A percentile compares a stretch with the other conserved stretches of the same genome.
Conservation (phyloP, 2,113 vertebrate genomes). For the Glareola pratincola region DNA sequence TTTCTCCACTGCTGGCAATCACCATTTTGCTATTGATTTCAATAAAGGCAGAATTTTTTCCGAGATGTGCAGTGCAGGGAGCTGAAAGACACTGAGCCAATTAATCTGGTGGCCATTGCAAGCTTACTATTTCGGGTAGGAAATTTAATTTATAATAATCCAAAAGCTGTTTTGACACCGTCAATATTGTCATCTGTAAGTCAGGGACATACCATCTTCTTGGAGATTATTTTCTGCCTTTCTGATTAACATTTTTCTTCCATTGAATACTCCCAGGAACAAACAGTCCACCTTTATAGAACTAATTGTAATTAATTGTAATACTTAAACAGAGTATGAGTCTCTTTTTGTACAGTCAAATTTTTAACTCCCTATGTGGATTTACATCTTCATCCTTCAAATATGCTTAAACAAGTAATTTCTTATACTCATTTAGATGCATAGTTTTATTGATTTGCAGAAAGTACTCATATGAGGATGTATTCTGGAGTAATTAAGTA, state of each 20-base stretch:
- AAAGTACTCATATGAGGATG: not conserved
- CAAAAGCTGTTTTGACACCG: not conserved
- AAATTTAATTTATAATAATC: not conserved
- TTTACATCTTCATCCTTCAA: not conserved
- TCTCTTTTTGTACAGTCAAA: not conserved
- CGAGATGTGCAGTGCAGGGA: accelerated
- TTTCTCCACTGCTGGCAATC: not conserved
- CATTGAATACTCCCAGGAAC: not conserved
- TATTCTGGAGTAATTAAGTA: not conserved
- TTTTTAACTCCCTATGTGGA: not conserved
- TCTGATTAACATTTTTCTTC: not conserved
- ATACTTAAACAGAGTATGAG: not conserved
- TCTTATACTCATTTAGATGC: not conserved
- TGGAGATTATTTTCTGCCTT: not conserved
- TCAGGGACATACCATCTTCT: not conserved
- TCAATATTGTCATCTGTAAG: not conserved
- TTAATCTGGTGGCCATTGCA: not conserved
- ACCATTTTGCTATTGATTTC: not conserved
- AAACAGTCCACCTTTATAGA: not conserved
- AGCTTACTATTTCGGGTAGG: not conserved
- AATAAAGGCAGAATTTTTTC: not conserved
- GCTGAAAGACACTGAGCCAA: not conserved
- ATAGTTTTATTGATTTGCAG: not conserved
- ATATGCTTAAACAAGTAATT: not conserved
- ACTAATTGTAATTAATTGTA: not conserved